Evolutionary conservation across 1,140 invertebrate species (phyloP).

Genomic region (Micrasema longulum): DNA sequence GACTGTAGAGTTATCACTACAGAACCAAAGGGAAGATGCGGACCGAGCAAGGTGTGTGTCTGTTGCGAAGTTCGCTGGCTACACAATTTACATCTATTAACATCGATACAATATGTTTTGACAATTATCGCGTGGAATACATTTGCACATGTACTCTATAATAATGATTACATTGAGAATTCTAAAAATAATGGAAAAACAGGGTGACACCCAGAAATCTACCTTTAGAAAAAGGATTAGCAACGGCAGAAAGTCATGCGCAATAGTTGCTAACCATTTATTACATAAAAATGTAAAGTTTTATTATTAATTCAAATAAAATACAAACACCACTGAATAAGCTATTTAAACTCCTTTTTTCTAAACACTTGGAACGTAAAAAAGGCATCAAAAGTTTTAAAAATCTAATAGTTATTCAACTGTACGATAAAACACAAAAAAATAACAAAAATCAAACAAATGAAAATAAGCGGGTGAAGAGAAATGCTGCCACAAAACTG

Average conservation of each 20-base stretch:
- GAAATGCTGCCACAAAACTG: neutral
- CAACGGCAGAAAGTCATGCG: neutral
- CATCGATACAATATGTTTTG: slow-evolving; percentile 41
- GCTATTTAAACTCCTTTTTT: neutral
- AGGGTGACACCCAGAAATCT: slow-evolving; percentile 6
- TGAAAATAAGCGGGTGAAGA: neutral
- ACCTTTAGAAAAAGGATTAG: slow-evolving; percentile 7
- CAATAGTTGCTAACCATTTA: neutral
- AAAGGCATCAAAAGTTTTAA: neutral
- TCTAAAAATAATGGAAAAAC: neutral
- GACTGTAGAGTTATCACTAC: too few relatives aligned
- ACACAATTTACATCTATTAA: slow-evolving; percentile 34
- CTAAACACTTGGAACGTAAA: neutral
- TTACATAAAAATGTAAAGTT: neutral
- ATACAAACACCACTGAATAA: slow-evolving; percentile 31
- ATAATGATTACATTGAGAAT: slow-evolving; percentile 15
- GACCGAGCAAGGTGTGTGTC: neutral
- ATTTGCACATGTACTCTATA: slow-evolving; percentile 14
- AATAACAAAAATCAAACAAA: neutral
- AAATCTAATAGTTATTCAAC: neutral
- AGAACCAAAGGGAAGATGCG: neutral
- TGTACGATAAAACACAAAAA: too few relatives aligned
- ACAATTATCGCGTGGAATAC: slow-evolving; percentile 50
- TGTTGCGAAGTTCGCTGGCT: slow-evolving; percentile 33
- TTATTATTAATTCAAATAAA: slow-evolving; percentile 11